These are phyloP conservation scores for Cephus rjabovi DNA, from an alignment of 2,888 invertebrate genomes.

Conservation along the genomic window DNA sequence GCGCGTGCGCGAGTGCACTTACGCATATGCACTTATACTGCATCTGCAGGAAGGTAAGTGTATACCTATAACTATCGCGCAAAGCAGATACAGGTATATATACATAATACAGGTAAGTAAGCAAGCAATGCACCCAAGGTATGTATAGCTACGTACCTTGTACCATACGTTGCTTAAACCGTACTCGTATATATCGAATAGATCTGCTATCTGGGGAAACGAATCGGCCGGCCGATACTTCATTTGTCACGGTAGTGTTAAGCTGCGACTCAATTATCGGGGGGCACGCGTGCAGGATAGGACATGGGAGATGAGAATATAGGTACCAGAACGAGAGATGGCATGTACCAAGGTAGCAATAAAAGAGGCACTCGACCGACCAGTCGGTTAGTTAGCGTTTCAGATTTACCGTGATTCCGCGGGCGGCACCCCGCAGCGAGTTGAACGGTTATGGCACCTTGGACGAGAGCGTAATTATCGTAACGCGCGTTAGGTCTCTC, in stretches of 20 bases:
- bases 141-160: background rate
- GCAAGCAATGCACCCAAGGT: background rate
- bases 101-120: background rate
- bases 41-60: background rate
- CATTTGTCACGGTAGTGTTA: slow-evolving; percentile 48
- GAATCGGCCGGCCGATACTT: slow-evolving; percentile 51
- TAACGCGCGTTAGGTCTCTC: slow-evolving; percentile 44
- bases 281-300: background rate
- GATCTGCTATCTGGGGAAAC: slow-evolving; percentile 57
- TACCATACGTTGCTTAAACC: background rate
- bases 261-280: slow-evolving; percentile 52
- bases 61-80: background rate
- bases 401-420: slow-evolving; percentile 35
- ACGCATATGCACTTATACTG: background rate
- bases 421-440: slow-evolving; percentile 44
- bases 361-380: slow-evolving; percentile 38
- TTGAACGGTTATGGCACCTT: slow-evolving; percentile 48
- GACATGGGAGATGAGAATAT: background rate
- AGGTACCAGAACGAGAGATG: background rate
- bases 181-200: slow-evolving; percentile 34
- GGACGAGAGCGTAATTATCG: slow-evolving; percentile 50
- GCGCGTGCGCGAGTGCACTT: slow-evolving; percentile 1
- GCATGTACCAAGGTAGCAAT: slow-evolving; percentile 27
- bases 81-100: background rate
- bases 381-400: slow-evolving; percentile 44